phyloP scores from a whole-genome alignment of 2,888 invertebrate species.

The Athetis lepigone region DNA sequence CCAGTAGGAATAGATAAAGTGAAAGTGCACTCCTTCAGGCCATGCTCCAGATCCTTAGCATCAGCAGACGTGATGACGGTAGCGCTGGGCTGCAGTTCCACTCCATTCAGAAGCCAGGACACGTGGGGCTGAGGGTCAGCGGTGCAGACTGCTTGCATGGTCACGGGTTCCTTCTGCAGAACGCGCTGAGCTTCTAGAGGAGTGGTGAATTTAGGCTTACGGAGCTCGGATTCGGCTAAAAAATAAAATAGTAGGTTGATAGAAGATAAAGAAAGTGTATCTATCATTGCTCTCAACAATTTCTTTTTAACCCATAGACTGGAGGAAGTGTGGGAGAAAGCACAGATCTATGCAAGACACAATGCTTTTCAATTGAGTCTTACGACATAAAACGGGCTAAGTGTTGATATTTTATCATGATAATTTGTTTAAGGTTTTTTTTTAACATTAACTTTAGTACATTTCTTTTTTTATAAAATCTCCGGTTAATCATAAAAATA shows the following conservation, averaged over 20 bases:
- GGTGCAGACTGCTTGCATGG: conserved; percentile 93
- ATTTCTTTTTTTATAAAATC: too few relatives aligned
- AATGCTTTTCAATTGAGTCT: too few relatives aligned
- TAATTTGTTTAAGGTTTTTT: too few relatives aligned
- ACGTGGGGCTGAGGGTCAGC: conserved; percentile 97
- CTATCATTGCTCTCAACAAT: too few relatives aligned
- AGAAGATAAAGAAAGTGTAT: not conserved
- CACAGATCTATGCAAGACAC: too few relatives aligned
- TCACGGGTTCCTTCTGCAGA: conserved; percentile 92
- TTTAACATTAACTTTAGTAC: too few relatives aligned
- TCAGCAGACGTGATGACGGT: conserved; percentile 92
- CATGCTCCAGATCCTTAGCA: conserved; percentile 93
- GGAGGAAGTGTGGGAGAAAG: too few relatives aligned
- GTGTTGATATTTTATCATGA: too few relatives aligned
- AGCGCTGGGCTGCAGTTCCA: conserved; percentile 92
- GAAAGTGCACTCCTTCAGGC: conserved; percentile 95
- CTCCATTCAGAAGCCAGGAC: conserved; percentile 95
- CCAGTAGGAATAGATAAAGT: conserved; percentile 94
- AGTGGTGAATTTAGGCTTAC: conserved; percentile 93
- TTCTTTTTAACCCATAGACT: too few relatives aligned
- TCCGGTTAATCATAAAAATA: too few relatives aligned
- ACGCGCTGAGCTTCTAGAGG: conserved; percentile 93
- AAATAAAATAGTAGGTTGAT: too few relatives aligned
- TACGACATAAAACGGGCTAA: too few relatives aligned
- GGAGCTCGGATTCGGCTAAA: conserved; percentile 95